Evolutionary conservation across 2,888 invertebrate genomes (phyloP).

Genomic region (Scelioninae gen. 1): DNA sequence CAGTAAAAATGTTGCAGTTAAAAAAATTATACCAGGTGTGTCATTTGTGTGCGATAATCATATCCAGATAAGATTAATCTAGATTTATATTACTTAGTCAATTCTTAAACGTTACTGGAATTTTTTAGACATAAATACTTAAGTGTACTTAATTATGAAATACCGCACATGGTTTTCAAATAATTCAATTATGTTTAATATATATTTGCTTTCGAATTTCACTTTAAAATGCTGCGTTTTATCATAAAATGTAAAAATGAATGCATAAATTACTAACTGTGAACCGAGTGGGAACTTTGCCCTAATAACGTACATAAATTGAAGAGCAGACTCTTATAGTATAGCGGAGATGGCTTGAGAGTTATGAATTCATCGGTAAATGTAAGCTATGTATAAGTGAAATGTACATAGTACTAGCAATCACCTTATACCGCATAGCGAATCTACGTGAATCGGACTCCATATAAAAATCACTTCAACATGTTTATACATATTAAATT

Average conservation of each 20-base stretch:
- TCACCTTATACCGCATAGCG: slow-evolving; percentile 16
- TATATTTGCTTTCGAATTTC: background rate
- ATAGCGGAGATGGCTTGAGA: slow-evolving; percentile 13
- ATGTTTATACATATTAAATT: background rate
- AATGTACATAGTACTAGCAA: slow-evolving; percentile 7
- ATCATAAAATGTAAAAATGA: background rate
- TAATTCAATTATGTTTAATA: no score
- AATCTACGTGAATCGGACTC: slow-evolving; percentile 10
- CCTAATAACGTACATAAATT: slow-evolving; percentile 18
- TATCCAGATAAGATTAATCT: slow-evolving; percentile 10
- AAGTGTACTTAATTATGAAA: no score
- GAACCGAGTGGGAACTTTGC: slow-evolving; percentile 4
- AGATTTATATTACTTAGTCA: background rate
- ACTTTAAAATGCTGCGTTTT: no score
- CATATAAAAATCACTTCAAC: slow-evolving; percentile 2
- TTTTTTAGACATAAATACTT: no score
- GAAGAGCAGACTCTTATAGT: slow-evolving; percentile 9
- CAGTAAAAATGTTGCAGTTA: background rate
- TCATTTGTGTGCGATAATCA: background rate
- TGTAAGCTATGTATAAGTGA: slow-evolving; percentile 13
- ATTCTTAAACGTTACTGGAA: background rate
- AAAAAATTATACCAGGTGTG: background rate
- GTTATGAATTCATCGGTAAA: slow-evolving; percentile 16
- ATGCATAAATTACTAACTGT: background rate
- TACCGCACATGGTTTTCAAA: no score